Evolutionary conservation across 2,797 vertebrate species (phyloP).

Genomic region (Pipistrellus pygmaeus): DNA sequence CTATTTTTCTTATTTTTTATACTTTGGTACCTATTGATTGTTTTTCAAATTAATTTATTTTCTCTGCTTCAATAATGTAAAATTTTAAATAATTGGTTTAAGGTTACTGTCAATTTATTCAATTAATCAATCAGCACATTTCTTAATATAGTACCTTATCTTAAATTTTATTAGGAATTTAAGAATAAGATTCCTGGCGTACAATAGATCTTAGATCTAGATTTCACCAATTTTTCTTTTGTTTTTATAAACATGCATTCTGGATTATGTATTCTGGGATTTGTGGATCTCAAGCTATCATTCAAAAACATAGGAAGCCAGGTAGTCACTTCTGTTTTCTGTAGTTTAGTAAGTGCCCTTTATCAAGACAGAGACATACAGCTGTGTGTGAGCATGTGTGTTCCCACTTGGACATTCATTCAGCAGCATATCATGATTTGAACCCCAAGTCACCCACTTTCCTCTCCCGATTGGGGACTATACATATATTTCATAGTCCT

Average conservation of each 20-base stretch:
- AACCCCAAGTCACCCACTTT: constrained; percentile 5
- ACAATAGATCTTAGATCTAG: not conserved
- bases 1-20: not conserved
- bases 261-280: not conserved
- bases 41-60: constrained; percentile 43
- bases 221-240: not conserved
- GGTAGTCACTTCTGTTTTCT: constrained; percentile 36
- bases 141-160: not conserved
- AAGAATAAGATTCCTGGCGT: constrained; percentile 22
- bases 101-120: constrained; percentile 22
- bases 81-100: constrained; percentile 41
- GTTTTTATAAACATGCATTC: not conserved
- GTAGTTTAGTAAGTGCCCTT: constrained; percentile 27
- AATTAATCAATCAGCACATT: constrained; percentile 7
- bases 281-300: constrained; percentile 14
- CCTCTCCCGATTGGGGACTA: not conserved
- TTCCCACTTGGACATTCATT: not conserved
- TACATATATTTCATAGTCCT: constrained; percentile 33
- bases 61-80: constrained; percentile 10
- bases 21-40: not conserved
- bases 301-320: constrained; percentile 12
- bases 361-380: not conserved
- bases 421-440: not conserved
- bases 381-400: not conserved
- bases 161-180: constrained; percentile 28